Evolutionary conservation across 2,797 vertebrate species (phyloP).

Genomic region (Dryobates pubescens): DNA sequence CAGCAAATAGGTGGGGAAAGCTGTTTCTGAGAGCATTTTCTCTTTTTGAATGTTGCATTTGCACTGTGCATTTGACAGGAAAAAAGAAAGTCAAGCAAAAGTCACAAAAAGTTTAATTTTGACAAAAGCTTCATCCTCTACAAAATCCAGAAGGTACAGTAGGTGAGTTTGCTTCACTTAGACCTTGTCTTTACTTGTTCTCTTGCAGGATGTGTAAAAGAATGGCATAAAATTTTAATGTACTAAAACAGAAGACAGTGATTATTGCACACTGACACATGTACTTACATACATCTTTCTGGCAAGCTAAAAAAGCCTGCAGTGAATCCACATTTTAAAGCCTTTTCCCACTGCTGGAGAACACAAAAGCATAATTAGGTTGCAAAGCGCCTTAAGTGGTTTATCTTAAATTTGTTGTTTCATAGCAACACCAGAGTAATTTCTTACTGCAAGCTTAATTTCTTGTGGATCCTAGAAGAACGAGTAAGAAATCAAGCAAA

Average conservation of each 20-base stretch:
- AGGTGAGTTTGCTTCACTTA: not conserved
- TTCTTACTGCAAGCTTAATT: not conserved
- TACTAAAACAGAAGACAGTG: not conserved
- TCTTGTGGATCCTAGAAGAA: not conserved
- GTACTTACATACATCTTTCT: not conserved
- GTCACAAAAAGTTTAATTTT: not conserved
- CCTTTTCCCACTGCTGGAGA: not conserved
- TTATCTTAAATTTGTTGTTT: conserved; percentile 16
- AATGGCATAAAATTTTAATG: not conserved
- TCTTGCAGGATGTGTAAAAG: not conserved
- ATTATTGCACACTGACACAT: not conserved
- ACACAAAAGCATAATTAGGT: not conserved
- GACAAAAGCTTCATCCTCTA: not conserved
- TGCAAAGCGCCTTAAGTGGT: not conserved
- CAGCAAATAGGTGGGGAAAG: not conserved
- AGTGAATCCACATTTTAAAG: not conserved
- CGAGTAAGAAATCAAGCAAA: not conserved
- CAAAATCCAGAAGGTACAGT: not conserved
- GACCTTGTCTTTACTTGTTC: not conserved
- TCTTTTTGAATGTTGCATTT: not conserved
- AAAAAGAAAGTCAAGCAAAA: not conserved
- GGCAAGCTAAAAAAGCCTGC: not conserved
- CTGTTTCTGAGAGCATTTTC: not conserved
- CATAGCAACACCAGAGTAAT: not conserved
- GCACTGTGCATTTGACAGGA: not conserved